Evolutionary conservation across 2,113 vertebrate species (phyloP), one percentile per base, ranked within the genome.

Genomic region (Asarcornis scutulata): DNA sequence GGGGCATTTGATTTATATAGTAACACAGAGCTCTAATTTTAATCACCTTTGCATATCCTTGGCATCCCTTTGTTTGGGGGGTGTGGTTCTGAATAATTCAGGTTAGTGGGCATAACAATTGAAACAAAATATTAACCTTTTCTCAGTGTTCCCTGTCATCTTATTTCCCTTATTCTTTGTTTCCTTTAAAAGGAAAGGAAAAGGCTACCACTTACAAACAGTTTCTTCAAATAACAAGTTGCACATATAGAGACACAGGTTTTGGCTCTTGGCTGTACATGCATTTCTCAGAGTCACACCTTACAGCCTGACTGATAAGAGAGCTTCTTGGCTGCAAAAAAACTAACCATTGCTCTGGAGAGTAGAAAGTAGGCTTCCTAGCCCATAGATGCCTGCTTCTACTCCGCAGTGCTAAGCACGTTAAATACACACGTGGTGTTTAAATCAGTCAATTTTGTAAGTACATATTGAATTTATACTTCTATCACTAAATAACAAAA

Each of bases 211-310:
- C 34, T 76, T 36, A 1, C 18, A 48, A 75, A 66, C 9, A 69
- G 18, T 62, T 79, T 64, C 17, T n/a, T 36, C 20, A 42, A 31
- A 55, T 27, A 79, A 83, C 16, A 87, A 55, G 17, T 3, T 23
- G 2, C 25, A 85, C 58, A 16, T 82, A 56, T 20, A 79, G 2
- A 81, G 38, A 63, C 27, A 66, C 5, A 34, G 26, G 25, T 15
- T 55, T 55, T 36, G 38, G 23, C 38, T 80, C 13, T 38, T 34
- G 2, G 5, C 23, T 3, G 0, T 13, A 27, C 2, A 8, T 34
- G 17, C 40, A 46, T 26, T 38, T 60, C 23, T 62, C 16, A 34
- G 46, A 64, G 21, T 6, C 9, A 7, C 52, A 89, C 42, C 66
- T 82, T 62, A 38, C 16, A 42, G n/a, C 32, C 75, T 23, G 7